Evolutionary conservation across 2,113 vertebrate species (phyloP), one percentile per base, ranked within the genome.

Genomic region (Lampris megalopsis): DNA sequence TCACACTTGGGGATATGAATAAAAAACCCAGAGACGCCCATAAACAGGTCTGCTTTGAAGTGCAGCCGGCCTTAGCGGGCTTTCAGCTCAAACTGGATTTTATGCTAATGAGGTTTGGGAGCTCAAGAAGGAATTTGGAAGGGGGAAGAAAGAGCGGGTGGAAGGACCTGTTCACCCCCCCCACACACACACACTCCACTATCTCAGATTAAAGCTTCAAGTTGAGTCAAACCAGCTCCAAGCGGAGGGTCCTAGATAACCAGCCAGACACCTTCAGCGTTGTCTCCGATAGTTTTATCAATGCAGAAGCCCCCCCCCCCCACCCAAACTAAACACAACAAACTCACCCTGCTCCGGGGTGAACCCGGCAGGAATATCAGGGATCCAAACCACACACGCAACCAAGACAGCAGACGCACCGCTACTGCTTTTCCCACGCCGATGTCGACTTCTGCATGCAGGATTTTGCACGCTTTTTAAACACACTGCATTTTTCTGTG

Each of bases 181-280:
- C 56, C 57, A 60, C 24, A 68, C 63, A 56, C 42, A 7, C 7
- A 2, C 45, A 38, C 68, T 40, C 3, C 24, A 24, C 61, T 1
- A 4, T 65, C 61, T 49, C 49, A 62, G 87, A 89, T 88, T 90
- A 91, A 77, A 83, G 79, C 59, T 77, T 59, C 0, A 71, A 5
- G 75, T 73, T 24, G 90, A 91, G 88, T 79, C 75, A 88, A 89
- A 88, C 60, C 88, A 91, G 88, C 56, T 82, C 80, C 66, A 45
- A 54, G 70, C 65, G 37, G 24, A 80, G 79, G 75, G 71, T 83
- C 81, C 57, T 1, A 4, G 5, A 84, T 73, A 80, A 73, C 4
- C 78, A 69, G 81, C 71, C 79, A 84, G 82, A 90, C 90, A 88
- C 84, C 83, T 86, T 54, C 53, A 49, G 84, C 53, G 85, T 78